Conservation (phyloP, 2,888 invertebrate species). For the Mycalesis mineus region DNA sequence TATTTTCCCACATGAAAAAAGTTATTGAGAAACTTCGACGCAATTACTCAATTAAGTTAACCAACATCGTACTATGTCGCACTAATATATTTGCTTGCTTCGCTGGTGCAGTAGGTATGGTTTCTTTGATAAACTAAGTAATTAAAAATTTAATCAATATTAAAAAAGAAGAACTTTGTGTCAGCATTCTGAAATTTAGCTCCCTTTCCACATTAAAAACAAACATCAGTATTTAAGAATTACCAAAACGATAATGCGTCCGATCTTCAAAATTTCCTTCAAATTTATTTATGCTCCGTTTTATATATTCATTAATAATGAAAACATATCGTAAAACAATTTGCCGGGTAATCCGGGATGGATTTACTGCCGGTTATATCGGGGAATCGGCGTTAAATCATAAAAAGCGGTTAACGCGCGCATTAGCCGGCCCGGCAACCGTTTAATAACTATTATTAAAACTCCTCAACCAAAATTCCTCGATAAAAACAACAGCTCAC, state of each 20-base stretch:
- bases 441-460: conserved; percentile 75
- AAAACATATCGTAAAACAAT: conserved; percentile 73
- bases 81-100: too few species aligned
- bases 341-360: conserved; percentile 59
- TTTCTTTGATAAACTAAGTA: too few species aligned
- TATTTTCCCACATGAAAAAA: too few species aligned
- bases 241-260: background rate
- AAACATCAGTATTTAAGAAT: background rate
- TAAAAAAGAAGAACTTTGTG: background rate
- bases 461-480: conserved; percentile 62
- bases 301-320: conserved; percentile 39
- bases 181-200: background rate
- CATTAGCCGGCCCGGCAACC: conserved; percentile 68
- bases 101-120: too few species aligned
- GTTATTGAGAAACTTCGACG: too few species aligned
- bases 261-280: conserved; percentile 10
- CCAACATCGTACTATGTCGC: too few species aligned
- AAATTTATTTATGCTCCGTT: conserved; percentile 10
- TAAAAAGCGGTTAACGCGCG: conserved; percentile 68
- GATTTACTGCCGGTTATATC: conserved; percentile 70
- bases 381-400: conserved; percentile 71
- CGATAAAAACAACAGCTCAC: conserved; percentile 41
- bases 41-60: too few species aligned
- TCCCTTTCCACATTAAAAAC: background rate
- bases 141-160: background rate